Evolutionary conservation across 2,113 vertebrate genomes (phyloP), one percentile per base, ranked within the genome.

Genomic region (Podocnemis expansa): DNA sequence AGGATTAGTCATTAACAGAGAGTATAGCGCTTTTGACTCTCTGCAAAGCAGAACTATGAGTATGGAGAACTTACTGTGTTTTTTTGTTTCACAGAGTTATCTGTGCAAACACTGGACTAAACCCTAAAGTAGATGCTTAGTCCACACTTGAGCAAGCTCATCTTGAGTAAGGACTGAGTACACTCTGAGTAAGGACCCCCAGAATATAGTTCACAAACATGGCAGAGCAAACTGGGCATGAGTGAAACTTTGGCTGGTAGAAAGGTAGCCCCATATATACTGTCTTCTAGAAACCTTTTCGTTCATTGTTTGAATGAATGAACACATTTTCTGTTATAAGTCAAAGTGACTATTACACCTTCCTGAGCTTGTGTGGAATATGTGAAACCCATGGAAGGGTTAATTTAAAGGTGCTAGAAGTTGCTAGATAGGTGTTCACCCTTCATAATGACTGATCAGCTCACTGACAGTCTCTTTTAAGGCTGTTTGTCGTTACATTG

Each of bases 71-170:
- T 87, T 63, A 7, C 21, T 24, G 27, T 47, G 0, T 12, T 80
- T 96, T n/a, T 93, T 85, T 34, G 88, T 91, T 91, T 85, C 47
- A 73, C 5, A 12, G 4, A 38, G 38, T 54, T 84, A 84, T 45
- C 73, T 63, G 14, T 81, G 21, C 21, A 89, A 79, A 76, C 73
- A 70, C 81, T 51, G n/a, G 11, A 4, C 55, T 17, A 85, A 43
- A 45, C 56, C 29, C 6, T 56, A 25, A 43, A 4, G 54, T 38
- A n/a, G 1, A 1, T 90, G 95, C 92, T 82, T 27, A 52, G 60
- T 70, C 85, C 10, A 22, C 1, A 60, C 14, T 52, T 87, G 25
- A 43, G 25, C 47, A 91, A n/a, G n/a, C n/a, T n/a, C n/a, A n/a
- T n/a, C n/a, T n/a, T n/a, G n/a, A n/a, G n/a, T n/a, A n/a, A n/a